phyloP scores from a whole-genome alignment of 2,888 invertebrate genomes.

The Idaea dimidiata region DNA sequence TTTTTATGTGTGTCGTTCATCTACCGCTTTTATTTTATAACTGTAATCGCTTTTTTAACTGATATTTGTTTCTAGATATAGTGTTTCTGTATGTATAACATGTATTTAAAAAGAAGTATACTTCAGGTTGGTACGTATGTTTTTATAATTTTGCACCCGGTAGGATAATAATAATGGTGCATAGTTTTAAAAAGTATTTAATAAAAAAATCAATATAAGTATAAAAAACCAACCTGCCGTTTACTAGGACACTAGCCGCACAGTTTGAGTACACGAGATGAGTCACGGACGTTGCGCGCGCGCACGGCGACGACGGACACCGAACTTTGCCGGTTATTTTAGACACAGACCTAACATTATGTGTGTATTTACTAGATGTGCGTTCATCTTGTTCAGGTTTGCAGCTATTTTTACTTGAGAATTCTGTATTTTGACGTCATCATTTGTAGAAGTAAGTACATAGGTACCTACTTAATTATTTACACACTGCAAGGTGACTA shows the following conservation, averaged over 20 bases:
- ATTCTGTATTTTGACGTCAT: neutral
- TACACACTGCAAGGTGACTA: neutral
- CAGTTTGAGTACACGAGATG: conserved; percentile 31
- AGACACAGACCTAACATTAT: conserved; percentile 35
- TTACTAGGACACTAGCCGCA: neutral
- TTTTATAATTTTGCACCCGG: too few relatives aligned
- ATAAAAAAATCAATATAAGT: too few relatives aligned
- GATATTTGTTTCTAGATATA: too few relatives aligned
- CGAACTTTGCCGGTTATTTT: conserved; percentile 53
- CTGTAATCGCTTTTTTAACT: too few relatives aligned
- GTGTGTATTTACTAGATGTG: conserved; percentile 14
- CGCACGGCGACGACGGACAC: conserved; percentile 39
- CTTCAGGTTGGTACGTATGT: too few relatives aligned
- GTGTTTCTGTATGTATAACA: too few relatives aligned
- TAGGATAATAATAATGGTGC: too few relatives aligned
- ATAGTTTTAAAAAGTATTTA: too few relatives aligned
- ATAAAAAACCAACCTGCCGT: neutral
- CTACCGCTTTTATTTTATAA: too few relatives aligned
- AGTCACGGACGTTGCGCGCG: conserved; percentile 39
- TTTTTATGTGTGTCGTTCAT: too few relatives aligned
- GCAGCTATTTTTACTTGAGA: neutral
- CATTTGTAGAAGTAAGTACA: neutral
- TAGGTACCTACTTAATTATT: neutral
- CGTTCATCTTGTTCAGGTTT: neutral
- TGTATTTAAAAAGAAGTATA: too few relatives aligned